Evolutionary conservation across 35 echinoderm and acorn worm species (phyloP).

Genomic region (Anneissia japonica): DNA sequence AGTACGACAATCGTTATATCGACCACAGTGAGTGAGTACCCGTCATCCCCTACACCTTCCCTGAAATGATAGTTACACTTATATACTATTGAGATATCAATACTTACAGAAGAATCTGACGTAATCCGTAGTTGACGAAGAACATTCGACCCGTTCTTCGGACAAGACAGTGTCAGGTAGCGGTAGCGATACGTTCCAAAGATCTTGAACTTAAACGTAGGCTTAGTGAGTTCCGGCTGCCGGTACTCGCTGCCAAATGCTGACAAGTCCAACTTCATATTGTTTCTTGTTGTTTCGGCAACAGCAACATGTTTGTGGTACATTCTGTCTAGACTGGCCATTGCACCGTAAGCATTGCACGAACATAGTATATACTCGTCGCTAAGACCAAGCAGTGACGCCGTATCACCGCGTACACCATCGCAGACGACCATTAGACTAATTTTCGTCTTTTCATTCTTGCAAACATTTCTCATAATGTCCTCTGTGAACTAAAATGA

Average conservation of each 20-base stretch:
- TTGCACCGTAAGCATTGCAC: constrained; percentile 82
- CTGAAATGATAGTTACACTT: no score
- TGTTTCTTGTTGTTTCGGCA: constrained; percentile 54
- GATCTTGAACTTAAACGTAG: constrained; percentile 85
- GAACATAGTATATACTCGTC: constrained; percentile 81
- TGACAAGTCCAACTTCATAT: constrained; percentile 83
- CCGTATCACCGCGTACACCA: constrained; percentile 42
- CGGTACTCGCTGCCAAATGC: constrained; percentile 83
- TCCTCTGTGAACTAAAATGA: constrained; percentile 65
- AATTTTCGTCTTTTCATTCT: constrained; percentile 19
- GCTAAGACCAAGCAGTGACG: constrained; percentile 56
- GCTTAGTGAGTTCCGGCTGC: constrained; percentile 61
- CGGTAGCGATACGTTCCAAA: constrained; percentile 90
- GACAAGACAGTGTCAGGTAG: constrained; percentile 69
- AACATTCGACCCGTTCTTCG: constrained; percentile 78
- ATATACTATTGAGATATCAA: no score
- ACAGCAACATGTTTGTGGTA: constrained; percentile 68
- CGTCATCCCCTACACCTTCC: no score
- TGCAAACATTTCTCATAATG: constrained; percentile 38
- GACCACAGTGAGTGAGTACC: no score
- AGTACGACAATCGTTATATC: no score
- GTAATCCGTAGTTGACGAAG: constrained; percentile 83
- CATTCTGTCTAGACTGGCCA: constrained; percentile 60
- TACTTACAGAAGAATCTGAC: constrained; percentile 73
- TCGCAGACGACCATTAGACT: constrained; percentile 70